These are phyloP conservation scores for Osmerus mordax DNA, from an alignment of 2,113 vertebrate species.

Conservation along the genomic window DNA sequence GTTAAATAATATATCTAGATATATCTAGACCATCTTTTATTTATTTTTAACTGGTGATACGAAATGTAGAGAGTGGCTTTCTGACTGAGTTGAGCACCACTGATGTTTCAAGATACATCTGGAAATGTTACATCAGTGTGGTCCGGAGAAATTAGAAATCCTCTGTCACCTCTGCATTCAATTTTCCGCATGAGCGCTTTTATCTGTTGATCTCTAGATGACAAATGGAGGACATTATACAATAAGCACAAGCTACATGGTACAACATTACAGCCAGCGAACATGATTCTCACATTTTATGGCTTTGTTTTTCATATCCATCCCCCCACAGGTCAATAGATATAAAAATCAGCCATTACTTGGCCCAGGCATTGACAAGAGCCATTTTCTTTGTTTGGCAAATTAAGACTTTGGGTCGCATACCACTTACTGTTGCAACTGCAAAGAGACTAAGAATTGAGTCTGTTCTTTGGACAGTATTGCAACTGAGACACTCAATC, in stretches of 20 bases:
- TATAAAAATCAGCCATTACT: background rate
- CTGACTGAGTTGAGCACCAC: background rate
- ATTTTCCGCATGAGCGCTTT: conserved; percentile 38
- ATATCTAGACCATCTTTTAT: no score
- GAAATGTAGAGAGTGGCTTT: no score
- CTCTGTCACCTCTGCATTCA: conserved; percentile 18
- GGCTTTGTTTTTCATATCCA: background rate
- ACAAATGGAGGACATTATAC: conserved; percentile 24
- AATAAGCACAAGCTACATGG: background rate
- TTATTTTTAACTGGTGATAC: no score
- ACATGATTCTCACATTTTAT: background rate
- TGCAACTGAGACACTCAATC: no score
- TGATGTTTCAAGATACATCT: conserved; percentile 15
- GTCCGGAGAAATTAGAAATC: conserved; percentile 28
- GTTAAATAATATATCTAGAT: no score
- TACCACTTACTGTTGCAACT: no score
- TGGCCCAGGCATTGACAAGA: background rate
- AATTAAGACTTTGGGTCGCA: no score
- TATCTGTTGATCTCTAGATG: conserved; percentile 25
- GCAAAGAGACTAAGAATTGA: no score
- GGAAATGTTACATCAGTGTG: background rate
- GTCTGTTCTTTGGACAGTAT: no score
- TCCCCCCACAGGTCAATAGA: background rate
- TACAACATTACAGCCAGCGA: background rate
- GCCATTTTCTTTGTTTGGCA: background rate